Evolutionary conservation across 2,113 vertebrate genomes (phyloP), one percentile per base, ranked within the genome.

Genomic region (Phrynocephalus versicolor): DNA sequence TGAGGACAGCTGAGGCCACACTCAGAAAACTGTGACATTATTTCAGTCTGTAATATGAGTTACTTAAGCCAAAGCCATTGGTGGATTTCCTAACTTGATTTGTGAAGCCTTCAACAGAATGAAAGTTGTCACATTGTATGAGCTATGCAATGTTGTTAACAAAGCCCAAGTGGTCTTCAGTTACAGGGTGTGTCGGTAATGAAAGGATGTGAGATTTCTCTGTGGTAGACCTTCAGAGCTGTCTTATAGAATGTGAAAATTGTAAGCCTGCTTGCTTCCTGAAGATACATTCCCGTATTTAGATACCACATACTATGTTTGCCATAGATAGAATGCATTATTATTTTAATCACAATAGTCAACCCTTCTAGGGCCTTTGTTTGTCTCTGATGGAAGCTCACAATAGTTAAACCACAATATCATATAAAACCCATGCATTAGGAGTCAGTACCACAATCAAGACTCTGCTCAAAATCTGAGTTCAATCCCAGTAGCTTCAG

Each of bases 11-110:
- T 25, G 83, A 85, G 90, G 16, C 75, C 14, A 72, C 74, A 83
- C 91, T 92, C 92, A 86, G 88, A 88, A 19, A 64, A 72, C 69
- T 23, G 82, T 90, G 92, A 87, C 85, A 86, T 83, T 51, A 90
- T 3, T n/a, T 75, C 69, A 85, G 25, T 80, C 71, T 88, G 86
- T 2, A 77, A 81, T 33, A 62, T 13, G 55, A 41, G 81, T 64
- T 37, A 70, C 89, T 84, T 90, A 79, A n/a, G 41, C 89, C 85
- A 87, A 27, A 81, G 90, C 35, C 78, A 45, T 79, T 80, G 18
- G 62, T 87, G 83, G 80, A 39, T 8, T 84, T 92, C 85, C 83
- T 45, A 83, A 41, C 33, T 79, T 82, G 90, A 58, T 70, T 88
- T 85, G 80, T 89, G 89, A 89, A 88, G 79, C 45, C 73, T 88